A percentile compares a stretch with the other conserved stretches of the same genome.
phyloP scores from a whole-genome alignment of 1,140 invertebrate genomes.

The Argopecten irradians region DNA sequence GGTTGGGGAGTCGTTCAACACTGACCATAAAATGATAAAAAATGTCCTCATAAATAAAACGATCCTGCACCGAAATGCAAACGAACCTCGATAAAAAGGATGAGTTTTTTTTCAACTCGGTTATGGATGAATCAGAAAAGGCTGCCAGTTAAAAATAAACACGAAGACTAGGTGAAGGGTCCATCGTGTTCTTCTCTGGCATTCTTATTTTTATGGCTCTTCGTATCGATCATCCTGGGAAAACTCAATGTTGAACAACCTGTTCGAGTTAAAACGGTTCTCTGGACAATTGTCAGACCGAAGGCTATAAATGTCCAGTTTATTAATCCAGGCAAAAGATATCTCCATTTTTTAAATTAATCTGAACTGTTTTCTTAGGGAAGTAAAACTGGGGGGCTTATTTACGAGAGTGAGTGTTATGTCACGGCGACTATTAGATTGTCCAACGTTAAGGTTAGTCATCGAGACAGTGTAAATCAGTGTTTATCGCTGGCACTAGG shows the following conservation, averaged over 20 bases:
- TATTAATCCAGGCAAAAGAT: neutral
- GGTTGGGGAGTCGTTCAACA: neutral
- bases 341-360: neutral
- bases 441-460: conserved; percentile 8
- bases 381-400: conserved; percentile 5
- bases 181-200: neutral
- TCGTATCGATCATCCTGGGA: neutral
- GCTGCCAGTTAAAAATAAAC: conserved; percentile 7
- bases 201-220: conserved; percentile 17
- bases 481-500: neutral
- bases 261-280: conserved; percentile 5
- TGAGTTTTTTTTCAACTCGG: neutral
- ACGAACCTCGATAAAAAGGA: conserved; percentile 3
- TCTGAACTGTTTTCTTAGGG: neutral
- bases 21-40: conserved; percentile 9
- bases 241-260: neutral
- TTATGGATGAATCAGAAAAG: neutral
- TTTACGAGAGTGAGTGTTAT: neutral
- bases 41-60: neutral
- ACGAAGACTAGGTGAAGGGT: neutral
- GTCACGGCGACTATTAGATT: neutral
- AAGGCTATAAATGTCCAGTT: neutral
- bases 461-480: conserved; percentile 16
- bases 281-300: neutral
- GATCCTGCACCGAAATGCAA: neutral